Percentiles rank a stretch among this genome's conserved stretches.
phyloP scores from a whole-genome alignment of 2,113 vertebrate species.

The Nettapus auritus region DNA sequence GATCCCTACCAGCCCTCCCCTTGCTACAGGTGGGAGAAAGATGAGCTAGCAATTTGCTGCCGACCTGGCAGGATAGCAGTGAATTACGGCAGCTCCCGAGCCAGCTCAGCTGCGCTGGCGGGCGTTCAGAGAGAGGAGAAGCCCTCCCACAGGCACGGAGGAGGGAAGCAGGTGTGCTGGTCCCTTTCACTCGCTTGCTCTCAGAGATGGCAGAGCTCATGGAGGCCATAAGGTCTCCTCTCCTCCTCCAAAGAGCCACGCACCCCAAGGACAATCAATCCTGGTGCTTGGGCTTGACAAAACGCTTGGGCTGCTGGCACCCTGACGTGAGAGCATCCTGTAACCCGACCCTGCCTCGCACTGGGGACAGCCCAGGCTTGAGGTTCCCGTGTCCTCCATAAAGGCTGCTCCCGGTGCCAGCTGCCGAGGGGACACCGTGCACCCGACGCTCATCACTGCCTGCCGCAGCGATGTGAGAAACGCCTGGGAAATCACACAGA shows the following conservation, averaged over 20 bases:
- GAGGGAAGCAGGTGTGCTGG: constrained; percentile 45
- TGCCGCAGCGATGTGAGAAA: constrained; percentile 9
- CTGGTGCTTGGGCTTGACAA: not conserved
- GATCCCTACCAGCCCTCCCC: not conserved
- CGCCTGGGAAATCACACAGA: constrained; percentile 31
- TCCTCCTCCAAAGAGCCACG: not conserved
- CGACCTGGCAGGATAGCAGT: constrained; percentile 44
- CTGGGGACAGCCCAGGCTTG: not conserved
- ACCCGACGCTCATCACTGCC: not conserved
- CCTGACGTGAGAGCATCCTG: not conserved
- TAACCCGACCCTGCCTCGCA: accelerated
- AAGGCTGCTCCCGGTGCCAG: not conserved
- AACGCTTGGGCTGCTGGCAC: not conserved
- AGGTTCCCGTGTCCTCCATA: not conserved
- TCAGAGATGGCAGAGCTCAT: not conserved
- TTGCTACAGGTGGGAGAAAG: constrained; percentile 61
- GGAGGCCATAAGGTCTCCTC: not conserved
- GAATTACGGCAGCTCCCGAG: constrained; percentile 52
- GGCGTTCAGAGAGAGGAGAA: constrained; percentile 16
- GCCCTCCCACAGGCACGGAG: constrained; percentile 19
- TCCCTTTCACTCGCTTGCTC: constrained; percentile 20
- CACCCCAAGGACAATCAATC: not conserved
- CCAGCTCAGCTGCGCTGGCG: constrained; percentile 57
- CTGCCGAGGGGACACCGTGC: not conserved
- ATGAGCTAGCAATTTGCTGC: constrained; percentile 62